Base-by-base conservation (phyloP, 2,888 invertebrate genomes). In the Mellilla xanthometata region DNA sequence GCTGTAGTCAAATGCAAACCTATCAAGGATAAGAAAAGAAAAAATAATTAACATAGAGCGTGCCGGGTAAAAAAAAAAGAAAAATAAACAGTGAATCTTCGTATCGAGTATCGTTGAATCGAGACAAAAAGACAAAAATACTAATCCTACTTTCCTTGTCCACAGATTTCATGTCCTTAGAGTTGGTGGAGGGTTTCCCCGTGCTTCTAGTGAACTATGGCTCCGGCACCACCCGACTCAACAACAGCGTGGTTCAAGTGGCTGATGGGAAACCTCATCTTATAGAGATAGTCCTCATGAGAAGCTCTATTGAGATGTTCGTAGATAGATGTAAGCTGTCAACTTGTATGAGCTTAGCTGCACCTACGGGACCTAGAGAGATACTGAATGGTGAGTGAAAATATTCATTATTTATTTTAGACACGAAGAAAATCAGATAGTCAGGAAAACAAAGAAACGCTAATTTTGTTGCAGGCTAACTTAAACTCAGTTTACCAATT, bases 121-220 rank as follows among this genome's bases (percentile, higher is more conserved):
- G 15, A 19, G 3, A 19, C n/a, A 19, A 6, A 19, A 19, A 6
- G 6, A 1, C 4, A 19, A 19, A 6, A 15, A 2, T 2, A 19
- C 15, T 19, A 19, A 19, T 6, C 6, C 15, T 6, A 19, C 15
- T 5, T 19, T 24, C 1, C n/a, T 68, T 66, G 51, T 62, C 54
- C 57, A 41, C 90, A 82, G 99, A 99, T 89, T 99, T 97, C 80
- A 94, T 99, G 88, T 93, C 97, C 0, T 81, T 99, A 52, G 97
- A 98, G 73, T 83, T 99, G 31, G 90, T 92, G 4, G 92, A 95
- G 26, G 98, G 98, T n/a, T 94, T 91, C 71, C 96, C 95, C 0
- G 92, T 95, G 0, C 87, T 99, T 5, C 92, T 95, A 15, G 93
- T 98, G 3, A 96, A 98, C 86, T 96, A 97, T 70, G 99, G 99